Conservation (phyloP, 2,113 vertebrate genomes). For the Carassius auratus region DNA sequence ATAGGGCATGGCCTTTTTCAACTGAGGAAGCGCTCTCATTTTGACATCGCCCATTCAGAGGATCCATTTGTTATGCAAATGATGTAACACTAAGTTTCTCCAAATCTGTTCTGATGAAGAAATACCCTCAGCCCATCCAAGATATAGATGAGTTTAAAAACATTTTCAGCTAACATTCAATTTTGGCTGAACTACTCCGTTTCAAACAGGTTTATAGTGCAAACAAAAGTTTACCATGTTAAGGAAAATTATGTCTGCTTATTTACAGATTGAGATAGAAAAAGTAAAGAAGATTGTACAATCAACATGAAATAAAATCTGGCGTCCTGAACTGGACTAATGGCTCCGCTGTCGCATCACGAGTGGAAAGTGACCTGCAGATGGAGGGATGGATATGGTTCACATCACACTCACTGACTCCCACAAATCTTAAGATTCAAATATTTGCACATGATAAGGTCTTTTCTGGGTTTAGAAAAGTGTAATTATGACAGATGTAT, state of each 20-base stretch:
- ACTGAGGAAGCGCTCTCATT: too few species aligned
- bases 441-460: conserved; percentile 77
- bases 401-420: conserved; percentile 61
- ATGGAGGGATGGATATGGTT: conserved; percentile 42
- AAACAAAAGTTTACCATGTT: neutral
- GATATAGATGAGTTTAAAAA: too few species aligned
- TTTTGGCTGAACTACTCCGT: too few species aligned
- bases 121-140: too few species aligned
- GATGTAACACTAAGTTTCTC: too few species aligned
- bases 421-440: conserved; percentile 73
- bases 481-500: conserved; percentile 74
- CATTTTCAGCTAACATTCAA: too few species aligned
- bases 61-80: too few species aligned
- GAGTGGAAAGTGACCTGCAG: conserved; percentile 5
- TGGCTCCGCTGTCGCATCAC: neutral
- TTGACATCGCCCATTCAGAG: too few species aligned
- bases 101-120: too few species aligned
- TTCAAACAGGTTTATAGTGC: neutral
- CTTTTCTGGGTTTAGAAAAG: conserved; percentile 66
- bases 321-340: neutral
- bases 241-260: neutral
- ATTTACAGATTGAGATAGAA: conserved; percentile 87
- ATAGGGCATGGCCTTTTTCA: too few species aligned
- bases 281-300: conserved; percentile 87
- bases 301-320: conserved; percentile 78